Conservation (phyloP, 2,888 invertebrate species). For the Xestia sexstrigata region DNA sequence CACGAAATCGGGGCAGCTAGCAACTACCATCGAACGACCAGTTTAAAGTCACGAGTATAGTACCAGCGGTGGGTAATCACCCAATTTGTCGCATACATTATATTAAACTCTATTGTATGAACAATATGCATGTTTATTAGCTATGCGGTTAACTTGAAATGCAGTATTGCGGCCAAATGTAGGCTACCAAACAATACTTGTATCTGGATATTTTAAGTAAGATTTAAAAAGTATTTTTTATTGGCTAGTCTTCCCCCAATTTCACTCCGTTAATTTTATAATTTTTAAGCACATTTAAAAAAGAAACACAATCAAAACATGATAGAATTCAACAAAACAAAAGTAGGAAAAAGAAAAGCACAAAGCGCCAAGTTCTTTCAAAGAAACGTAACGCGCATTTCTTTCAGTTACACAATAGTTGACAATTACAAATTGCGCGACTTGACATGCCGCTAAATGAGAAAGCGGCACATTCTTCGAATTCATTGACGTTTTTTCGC, state of each 20-base stretch:
- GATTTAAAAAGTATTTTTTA: not conserved
- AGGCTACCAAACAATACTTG: not conserved
- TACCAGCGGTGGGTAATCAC: slow-evolving; percentile 24
- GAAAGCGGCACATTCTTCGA: slow-evolving; percentile 3
- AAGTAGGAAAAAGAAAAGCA: not conserved
- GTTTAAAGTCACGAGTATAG: slow-evolving; percentile 31
- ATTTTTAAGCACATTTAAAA: no score
- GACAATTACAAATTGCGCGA: slow-evolving; percentile 36
- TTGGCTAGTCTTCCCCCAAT: not conserved
- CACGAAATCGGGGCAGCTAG: slow-evolving; percentile 21
- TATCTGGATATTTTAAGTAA: not conserved
- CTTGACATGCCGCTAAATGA: slow-evolving; percentile 24
- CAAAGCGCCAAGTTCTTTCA: not conserved
- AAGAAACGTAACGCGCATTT: slow-evolving; percentile 12
- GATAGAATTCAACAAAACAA: not conserved
- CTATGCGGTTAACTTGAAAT: slow-evolving; percentile 21
- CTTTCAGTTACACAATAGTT: slow-evolving; percentile 36
- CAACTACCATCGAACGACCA: slow-evolving; percentile 23
- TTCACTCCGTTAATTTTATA: no score
- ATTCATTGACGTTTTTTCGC: not conserved
- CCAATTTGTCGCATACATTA: slow-evolving; percentile 39
- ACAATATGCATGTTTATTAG: slow-evolving; percentile 30
- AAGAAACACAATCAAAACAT: no score
- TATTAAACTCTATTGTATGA: slow-evolving; percentile 26
- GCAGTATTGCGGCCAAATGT: slow-evolving; percentile 4